Evolutionary conservation across 2,797 vertebrate genomes (phyloP).

Genomic region (Onychomys arenicola): DNA sequence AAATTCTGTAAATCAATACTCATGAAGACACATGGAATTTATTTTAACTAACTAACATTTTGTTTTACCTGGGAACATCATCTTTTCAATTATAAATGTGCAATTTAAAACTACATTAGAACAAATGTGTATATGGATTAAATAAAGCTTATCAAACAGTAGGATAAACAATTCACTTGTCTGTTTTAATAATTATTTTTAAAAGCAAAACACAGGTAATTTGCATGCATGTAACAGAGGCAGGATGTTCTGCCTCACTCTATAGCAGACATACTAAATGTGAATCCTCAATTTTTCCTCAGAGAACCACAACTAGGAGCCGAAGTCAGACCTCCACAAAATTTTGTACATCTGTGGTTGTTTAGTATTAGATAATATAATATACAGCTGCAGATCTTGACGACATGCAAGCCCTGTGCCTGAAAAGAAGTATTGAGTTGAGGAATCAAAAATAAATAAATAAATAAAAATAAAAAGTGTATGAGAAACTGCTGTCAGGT

Average conservation of each 20-base stretch:
- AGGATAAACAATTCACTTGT: background rate
- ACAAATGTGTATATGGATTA: background rate
- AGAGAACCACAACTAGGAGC: background rate
- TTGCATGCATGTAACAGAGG: background rate
- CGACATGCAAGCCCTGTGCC: background rate
- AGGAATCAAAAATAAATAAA: no score
- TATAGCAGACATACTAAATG: background rate
- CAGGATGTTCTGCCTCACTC: background rate
- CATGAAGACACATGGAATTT: background rate
- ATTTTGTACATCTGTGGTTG: background rate
- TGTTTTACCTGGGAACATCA: background rate
- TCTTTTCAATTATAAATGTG: background rate
- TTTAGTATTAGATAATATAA: background rate
- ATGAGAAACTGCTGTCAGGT: background rate
- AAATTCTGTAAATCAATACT: background rate
- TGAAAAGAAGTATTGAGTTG: background rate
- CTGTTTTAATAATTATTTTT: background rate
- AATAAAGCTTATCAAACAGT: background rate
- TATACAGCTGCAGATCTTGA: background rate
- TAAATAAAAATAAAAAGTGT: no score
- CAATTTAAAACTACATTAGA: background rate
- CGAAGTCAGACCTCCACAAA: background rate
- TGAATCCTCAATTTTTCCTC: background rate
- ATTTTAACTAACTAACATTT: background rate
- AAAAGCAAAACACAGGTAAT: background rate